Evolutionary conservation across 2,888 invertebrate species (phyloP).

Genomic region (Cephus pygmeus): DNA sequence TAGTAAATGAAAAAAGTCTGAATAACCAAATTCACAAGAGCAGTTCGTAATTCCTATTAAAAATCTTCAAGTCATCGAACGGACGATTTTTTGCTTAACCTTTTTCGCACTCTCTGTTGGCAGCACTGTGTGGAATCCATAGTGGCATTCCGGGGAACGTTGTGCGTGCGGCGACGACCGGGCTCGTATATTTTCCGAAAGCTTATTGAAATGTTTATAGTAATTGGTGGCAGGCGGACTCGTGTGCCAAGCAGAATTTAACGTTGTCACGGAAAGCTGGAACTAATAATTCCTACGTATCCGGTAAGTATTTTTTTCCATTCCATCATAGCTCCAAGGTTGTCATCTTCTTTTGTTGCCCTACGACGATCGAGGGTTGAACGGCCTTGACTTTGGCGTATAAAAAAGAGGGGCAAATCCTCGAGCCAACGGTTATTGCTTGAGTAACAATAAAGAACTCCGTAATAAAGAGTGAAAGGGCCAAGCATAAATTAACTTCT

Average conservation of each 20-base stretch:
- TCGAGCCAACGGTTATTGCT: background rate
- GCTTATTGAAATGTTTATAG: conserved; percentile 32
- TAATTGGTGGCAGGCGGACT: conserved; percentile 26
- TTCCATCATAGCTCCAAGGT: conserved; percentile 27
- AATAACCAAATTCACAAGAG: background rate
- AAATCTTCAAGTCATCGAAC: background rate
- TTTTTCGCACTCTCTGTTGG: conserved; percentile 7
- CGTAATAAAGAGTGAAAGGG: background rate
- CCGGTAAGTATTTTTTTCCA: conserved; percentile 27
- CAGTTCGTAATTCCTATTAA: background rate
- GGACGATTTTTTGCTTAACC: background rate
- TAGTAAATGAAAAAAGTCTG: background rate
- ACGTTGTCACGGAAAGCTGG: conserved; percentile 18
- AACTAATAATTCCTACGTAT: conserved; percentile 20
- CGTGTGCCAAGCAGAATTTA: conserved; percentile 23
- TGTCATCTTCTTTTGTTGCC: conserved; percentile 28
- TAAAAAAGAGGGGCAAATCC: conserved; percentile 22
- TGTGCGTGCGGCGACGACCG: conserved; percentile 27
- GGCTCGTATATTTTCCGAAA: conserved; percentile 22
- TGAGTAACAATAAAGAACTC: background rate
- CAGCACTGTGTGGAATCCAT: conserved; percentile 18
- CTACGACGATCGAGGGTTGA: conserved; percentile 31
- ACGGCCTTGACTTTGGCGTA: conserved; percentile 54
- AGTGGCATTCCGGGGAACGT: conserved; percentile 24
- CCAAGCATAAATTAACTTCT: background rate